Base-by-base conservation (phyloP, 2,888 invertebrate species). In the Melinaea menophilus region DNA sequence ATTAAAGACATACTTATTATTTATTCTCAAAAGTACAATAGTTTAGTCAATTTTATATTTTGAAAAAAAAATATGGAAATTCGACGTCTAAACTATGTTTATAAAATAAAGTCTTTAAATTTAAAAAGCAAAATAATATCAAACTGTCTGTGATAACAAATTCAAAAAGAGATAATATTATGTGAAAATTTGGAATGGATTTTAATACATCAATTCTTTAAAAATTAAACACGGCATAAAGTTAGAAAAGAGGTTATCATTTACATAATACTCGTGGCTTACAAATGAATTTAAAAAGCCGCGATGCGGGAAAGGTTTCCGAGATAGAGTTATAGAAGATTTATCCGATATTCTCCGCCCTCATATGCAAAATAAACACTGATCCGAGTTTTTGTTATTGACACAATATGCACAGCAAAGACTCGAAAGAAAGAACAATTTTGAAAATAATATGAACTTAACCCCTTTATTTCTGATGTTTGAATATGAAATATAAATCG, bases 321-420 rank as follows among this genome's bases (percentile, higher is more conserved):
- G 74, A 77, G 76, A 80, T 80, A 80, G 83, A 79, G 79, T 82
- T 83, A 84, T 81, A 72, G 77, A 65, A 75, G 79, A 79, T 80
- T 83, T 79, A 80, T 76, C 73, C 76, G 68, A 72, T 73, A 74
- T 74, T 77, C 67, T 69, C 71, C 61, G 65, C 74, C 75, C 75
- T 76, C 77, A 70, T 77, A 83, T 84, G 82, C 78, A 81, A 83
- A 84, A 74, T 75, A 57, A 59, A 57, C 79, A 75, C 58, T 62
- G 62, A 62, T 61, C 46, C 41, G 58, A 46, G 41, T 13, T 55
- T 61, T 55, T 64, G 59, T 41, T 48, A 11, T 55, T 56, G 58
- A 66, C 66, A 59, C 61, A 64, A 63, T 67, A 65, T 63, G 65
- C 65, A 65, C 55, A 56, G 51, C 46, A 58, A 62, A 55, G 59